phyloP scores from a whole-genome alignment of 2,113 vertebrate genomes.

The Leiothrix lutea region DNA sequence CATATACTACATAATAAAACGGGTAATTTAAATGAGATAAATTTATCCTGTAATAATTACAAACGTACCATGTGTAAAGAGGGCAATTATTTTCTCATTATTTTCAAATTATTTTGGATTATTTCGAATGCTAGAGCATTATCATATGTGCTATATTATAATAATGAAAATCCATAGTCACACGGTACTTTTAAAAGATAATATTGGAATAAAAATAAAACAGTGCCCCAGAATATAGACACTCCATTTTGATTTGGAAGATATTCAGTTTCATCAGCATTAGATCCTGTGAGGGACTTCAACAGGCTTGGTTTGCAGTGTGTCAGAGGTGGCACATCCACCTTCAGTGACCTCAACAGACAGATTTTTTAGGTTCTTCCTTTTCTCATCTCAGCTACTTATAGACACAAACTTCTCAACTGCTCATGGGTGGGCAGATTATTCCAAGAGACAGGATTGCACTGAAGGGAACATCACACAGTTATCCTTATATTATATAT shows the following conservation, averaged over 20 bases:
- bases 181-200: not conserved
- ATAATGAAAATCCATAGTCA: not conserved
- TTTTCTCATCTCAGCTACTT: not conserved
- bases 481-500: not conserved
- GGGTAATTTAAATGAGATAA: constrained; percentile 47
- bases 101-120: constrained; percentile 23
- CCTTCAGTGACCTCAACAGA: not conserved
- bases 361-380: not conserved
- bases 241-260: not conserved
- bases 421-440: not conserved
- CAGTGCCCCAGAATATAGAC: not conserved
- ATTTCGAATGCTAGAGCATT: not conserved
- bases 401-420: not conserved
- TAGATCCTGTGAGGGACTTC: not conserved
- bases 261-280: not conserved
- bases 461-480: not conserved
- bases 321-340: not conserved
- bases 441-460: not conserved
- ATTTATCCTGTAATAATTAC: constrained; percentile 52
- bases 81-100: constrained; percentile 13
- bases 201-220: not conserved
- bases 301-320: not conserved
- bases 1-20: constrained; percentile 42
- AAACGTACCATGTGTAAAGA: not conserved
- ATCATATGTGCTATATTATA: not conserved